phyloP scores from a whole-genome alignment of 2,888 invertebrate genomes.

The Bhutanitis thaidina region DNA sequence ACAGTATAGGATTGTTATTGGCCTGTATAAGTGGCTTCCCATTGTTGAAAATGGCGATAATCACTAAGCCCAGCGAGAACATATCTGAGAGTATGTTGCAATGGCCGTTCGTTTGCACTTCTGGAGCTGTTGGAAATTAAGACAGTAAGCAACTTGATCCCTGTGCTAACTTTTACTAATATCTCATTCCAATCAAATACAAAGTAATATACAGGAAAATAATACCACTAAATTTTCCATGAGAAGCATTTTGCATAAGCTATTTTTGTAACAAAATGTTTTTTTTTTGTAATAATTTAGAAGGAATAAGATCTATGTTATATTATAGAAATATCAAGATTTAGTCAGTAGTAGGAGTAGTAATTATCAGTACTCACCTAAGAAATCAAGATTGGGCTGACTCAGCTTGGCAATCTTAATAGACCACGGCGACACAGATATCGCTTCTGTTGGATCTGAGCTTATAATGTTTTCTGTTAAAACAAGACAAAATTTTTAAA shows the following conservation, averaged over 20 bases:
- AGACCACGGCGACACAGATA: conserved; percentile 93
- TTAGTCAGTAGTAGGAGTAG: no score
- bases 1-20: conserved; percentile 92
- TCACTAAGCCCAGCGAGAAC: conserved; percentile 96
- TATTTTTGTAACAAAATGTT: no score
- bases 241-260: no score
- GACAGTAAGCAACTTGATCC: not conserved
- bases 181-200: no score
- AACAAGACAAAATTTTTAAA: conserved; percentile 6
- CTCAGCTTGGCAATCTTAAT: conserved; percentile 93
- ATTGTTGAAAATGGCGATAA: conserved; percentile 95
- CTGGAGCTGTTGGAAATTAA: conserved; percentile 86
- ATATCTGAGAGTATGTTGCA: conserved; percentile 96
- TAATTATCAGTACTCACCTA: conserved; percentile 81
- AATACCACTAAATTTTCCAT: no score
- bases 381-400: conserved; percentile 96
- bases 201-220: no score
- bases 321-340: no score
- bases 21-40: conserved; percentile 94
- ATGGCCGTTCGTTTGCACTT: conserved; percentile 90
- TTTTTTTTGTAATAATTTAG: no score
- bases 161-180: no score
- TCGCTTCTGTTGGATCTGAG: conserved; percentile 84
- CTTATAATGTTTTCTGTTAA: conserved; percentile 85
- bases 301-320: no score